These are phyloP conservation scores for Chromis chromis DNA, from an alignment of 2,797 vertebrate species.

Conservation along the genomic window DNA sequence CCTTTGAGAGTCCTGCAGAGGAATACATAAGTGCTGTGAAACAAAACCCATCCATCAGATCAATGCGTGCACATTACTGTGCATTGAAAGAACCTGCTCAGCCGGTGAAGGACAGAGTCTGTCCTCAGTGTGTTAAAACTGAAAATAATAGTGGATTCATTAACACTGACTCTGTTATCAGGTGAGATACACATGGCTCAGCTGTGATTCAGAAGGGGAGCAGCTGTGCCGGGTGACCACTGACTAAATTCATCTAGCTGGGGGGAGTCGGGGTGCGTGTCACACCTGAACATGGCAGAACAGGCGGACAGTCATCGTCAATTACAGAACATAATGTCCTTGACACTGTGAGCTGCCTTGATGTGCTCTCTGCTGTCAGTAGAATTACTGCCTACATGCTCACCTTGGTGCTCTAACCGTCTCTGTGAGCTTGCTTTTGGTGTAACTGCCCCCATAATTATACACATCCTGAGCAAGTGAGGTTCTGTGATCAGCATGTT, in stretches of 20 bases:
- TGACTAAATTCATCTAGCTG: conserved; percentile 43
- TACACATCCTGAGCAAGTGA: background rate
- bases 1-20: conserved; percentile 55
- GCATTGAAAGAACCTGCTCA: conserved; percentile 13
- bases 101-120: conserved; percentile 30
- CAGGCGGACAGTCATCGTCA: conserved; percentile 45
- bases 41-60: conserved; percentile 53
- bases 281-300: conserved; percentile 49
- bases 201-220: conserved; percentile 43
- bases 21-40: conserved; percentile 48
- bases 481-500: conserved; percentile 28
- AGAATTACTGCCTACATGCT: conserved; percentile 27
- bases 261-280: conserved; percentile 3
- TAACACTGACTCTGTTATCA: conserved; percentile 33
- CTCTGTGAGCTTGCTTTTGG: background rate
- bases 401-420: conserved; percentile 38
- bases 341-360: conserved; percentile 27
- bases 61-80: conserved; percentile 29
- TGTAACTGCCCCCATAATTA: conserved; percentile 11
- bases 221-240: conserved; percentile 38
- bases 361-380: conserved; percentile 18
- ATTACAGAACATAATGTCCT: conserved; percentile 66
- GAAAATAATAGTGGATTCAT: conserved; percentile 18
- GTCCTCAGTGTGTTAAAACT: conserved; percentile 21
- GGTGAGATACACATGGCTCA: conserved; percentile 52